Conservation (phyloP, 2,113 vertebrate genomes). For the Crocuta crocuta region DNA sequence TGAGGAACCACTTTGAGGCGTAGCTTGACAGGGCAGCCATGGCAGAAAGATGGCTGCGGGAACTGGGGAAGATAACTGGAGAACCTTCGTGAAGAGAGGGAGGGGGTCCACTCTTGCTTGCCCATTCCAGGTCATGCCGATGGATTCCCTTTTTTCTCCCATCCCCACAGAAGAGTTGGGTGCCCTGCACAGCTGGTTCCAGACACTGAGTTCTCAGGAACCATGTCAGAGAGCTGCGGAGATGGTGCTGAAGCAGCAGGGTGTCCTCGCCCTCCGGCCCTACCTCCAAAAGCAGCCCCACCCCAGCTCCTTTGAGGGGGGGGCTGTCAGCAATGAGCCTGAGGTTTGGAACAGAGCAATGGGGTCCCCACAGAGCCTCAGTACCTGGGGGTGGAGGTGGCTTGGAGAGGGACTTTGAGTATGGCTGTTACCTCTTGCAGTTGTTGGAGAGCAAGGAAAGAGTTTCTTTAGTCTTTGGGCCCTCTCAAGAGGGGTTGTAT, state of each 20-base stretch:
- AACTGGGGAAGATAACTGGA: background rate
- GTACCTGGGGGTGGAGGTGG: background rate
- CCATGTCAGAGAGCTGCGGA: slow-evolving; percentile 88
- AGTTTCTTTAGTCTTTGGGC: background rate
- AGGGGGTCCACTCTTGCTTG: background rate
- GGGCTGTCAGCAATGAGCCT: slow-evolving; percentile 83
- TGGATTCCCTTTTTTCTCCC: background rate
- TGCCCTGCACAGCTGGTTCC: slow-evolving; percentile 90
- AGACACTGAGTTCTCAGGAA: slow-evolving; percentile 84
- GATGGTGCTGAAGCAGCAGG: slow-evolving; percentile 87
- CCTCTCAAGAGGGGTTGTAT: background rate
- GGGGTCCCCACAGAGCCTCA: background rate
- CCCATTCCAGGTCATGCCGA: background rate
- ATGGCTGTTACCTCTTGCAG: background rate
- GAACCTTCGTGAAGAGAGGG: background rate
- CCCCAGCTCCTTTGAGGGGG: slow-evolving; percentile 79
- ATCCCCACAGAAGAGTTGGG: slow-evolving; percentile 86
- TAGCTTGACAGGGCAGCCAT: background rate
- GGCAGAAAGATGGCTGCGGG: background rate
- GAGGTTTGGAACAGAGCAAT: slow-evolving; percentile 87
- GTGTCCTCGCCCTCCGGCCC: slow-evolving; percentile 85
- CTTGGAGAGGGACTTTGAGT: background rate
- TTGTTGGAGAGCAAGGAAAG: background rate
- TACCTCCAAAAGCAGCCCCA: slow-evolving; percentile 92
- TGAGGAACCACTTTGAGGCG: background rate